Evolutionary conservation across 2,113 vertebrate genomes (phyloP).

Genomic region (Talpa occidentalis): DNA sequence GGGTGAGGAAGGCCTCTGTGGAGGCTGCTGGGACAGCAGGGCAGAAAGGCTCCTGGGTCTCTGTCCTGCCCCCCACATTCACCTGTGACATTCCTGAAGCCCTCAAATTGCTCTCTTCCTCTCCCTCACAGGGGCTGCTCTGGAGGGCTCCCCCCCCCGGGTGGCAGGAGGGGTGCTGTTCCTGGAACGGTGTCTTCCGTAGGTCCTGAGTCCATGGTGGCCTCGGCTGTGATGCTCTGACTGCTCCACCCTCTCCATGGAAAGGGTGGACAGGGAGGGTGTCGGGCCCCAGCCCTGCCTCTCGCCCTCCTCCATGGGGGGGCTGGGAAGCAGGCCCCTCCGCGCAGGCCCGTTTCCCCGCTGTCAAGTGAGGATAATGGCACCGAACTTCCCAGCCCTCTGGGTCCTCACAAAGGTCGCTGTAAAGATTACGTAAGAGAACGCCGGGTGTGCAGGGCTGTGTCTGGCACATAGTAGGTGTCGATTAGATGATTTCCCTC

Average conservation of each 20-base stretch:
- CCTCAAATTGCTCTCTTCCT: not conserved
- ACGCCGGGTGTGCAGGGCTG: not conserved
- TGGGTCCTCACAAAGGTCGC: not conserved
- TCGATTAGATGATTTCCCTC: not conserved
- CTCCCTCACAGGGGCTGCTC: not conserved
- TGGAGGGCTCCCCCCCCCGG: not conserved
- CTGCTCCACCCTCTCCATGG: not conserved
- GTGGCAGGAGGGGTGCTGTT: not conserved
- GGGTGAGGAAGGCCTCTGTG: not conserved
- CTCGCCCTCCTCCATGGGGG: not conserved
- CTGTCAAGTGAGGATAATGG: not conserved
- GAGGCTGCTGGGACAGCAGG: not conserved
- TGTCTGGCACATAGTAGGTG: slow-evolving; percentile 42
- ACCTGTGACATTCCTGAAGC: not conserved
- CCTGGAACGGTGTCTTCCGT: no score
- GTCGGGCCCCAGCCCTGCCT: not conserved
- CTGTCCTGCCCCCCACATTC: not conserved
- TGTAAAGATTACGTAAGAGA: not conserved
- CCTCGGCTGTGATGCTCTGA: not conserved
- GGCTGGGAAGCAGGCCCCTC: not conserved
- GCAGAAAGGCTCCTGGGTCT: not conserved
- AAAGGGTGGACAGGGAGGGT: no score
- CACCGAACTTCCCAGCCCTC: not conserved
- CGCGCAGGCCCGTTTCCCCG: not conserved
- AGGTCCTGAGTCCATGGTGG: not conserved